phyloP scores from a whole-genome alignment of 2,797 vertebrate genomes.

The Urosaurus nigricauda region DNA sequence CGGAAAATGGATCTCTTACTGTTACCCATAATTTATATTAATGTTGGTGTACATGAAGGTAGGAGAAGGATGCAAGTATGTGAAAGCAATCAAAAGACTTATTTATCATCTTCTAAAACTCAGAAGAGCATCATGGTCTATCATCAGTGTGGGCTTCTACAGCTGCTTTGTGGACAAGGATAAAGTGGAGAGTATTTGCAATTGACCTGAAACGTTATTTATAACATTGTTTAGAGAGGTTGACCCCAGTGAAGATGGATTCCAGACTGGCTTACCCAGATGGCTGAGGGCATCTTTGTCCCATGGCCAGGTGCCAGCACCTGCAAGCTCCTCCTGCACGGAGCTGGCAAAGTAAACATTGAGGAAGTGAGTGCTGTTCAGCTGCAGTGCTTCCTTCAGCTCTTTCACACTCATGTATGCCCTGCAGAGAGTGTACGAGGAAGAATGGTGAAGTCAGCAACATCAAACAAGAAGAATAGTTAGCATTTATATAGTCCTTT shows the following conservation, averaged over 20 bases:
- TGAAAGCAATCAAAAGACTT: background rate
- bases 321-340: constrained; percentile 91
- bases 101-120: background rate
- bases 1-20: background rate
- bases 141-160: background rate
- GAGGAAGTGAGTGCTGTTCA: constrained; percentile 90
- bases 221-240: background rate
- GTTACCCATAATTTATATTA: background rate
- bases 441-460: background rate
- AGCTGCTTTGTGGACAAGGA: background rate
- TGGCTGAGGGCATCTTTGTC: constrained; percentile 94
- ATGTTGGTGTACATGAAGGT: background rate
- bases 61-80: background rate
- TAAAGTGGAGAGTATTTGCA: background rate
- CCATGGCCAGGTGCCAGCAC: constrained; percentile 98
- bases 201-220: background rate
- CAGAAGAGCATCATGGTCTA: background rate
- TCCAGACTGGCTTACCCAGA: constrained; percentile 83
- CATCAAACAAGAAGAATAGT: background rate
- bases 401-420: constrained; percentile 97
- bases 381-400: constrained; percentile 89
- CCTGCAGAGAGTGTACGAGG: constrained; percentile 74
- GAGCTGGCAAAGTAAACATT: constrained; percentile 97
- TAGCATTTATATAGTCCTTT: background rate
- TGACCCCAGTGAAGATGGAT: background rate